These are phyloP conservation scores for Neosilurus hyrtlii DNA, from an alignment of 2,797 vertebrate species.

Conservation along the genomic window DNA sequence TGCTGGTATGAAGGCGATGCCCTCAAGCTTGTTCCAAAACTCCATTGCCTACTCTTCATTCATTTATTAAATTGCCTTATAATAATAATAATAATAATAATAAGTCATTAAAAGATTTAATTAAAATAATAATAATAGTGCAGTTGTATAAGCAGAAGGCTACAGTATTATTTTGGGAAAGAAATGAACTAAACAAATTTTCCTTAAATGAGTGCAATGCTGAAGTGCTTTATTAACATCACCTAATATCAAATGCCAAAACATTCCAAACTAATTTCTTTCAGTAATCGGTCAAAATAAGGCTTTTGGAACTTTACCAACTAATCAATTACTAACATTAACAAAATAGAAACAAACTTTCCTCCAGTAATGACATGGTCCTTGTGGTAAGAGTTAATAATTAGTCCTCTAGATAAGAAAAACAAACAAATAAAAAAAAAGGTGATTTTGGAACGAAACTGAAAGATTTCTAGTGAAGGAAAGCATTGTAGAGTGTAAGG, in stretches of 20 bases:
- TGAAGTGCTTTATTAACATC: slow-evolving; percentile 11
- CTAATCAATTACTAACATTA: neutral
- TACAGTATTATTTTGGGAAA: neutral
- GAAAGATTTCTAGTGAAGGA: slow-evolving; percentile 69
- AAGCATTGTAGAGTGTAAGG: slow-evolving; percentile 81
- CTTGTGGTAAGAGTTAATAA: neutral
- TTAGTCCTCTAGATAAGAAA: neutral
- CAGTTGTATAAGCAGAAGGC: neutral
- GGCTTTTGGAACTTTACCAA: neutral
- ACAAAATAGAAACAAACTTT: neutral
- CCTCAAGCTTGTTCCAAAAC: slow-evolving; percentile 19
- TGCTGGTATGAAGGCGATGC: slow-evolving; percentile 24
- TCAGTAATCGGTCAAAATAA: neutral
- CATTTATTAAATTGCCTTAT: slow-evolving; percentile 15
- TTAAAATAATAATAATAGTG: slow-evolving; percentile 29
- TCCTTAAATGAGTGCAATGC: neutral
- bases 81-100: too few relatives aligned
- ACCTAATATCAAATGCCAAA: neutral
- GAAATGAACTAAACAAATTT: neutral
- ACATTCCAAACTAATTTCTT: too few relatives aligned
- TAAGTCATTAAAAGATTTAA: neutral
- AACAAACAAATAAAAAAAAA: too few relatives aligned
- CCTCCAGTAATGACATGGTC: neutral
- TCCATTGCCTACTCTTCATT: neutral
- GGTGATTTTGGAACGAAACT: neutral